A percentile compares a stretch with the other conserved stretches of the same genome.
phyloP scores from a whole-genome alignment of 2,797 vertebrate species.

The Acestrorhynchus altus region DNA sequence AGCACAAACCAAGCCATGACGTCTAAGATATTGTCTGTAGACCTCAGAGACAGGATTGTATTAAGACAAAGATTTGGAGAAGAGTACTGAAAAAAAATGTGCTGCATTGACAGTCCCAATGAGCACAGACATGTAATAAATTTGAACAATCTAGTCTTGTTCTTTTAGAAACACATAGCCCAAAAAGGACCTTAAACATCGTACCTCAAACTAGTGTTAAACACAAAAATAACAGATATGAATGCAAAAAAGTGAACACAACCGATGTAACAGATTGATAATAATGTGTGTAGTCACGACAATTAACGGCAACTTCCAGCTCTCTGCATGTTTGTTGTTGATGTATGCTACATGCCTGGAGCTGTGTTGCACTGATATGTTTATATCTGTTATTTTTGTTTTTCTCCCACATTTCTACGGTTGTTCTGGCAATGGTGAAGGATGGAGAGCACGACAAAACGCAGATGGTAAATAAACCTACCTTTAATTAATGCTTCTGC shows the following conservation, averaged over 20 bases:
- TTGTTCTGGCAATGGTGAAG: slow-evolving; percentile 80
- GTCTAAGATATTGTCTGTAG: too few species aligned
- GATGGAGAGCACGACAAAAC: slow-evolving; percentile 86
- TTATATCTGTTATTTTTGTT: slow-evolving; percentile 74
- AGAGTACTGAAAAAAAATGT: too few species aligned
- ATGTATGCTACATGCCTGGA: slow-evolving; percentile 29
- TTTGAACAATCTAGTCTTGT: too few species aligned
- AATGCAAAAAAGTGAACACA: neutral
- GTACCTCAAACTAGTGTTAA: neutral
- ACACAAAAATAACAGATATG: slow-evolving; percentile 52
- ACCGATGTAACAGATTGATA: neutral
- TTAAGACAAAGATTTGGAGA: too few species aligned
- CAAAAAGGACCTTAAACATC: too few species aligned
- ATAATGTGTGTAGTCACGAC: neutral
- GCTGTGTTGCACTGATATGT: slow-evolving; percentile 29
- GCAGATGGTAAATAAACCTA: slow-evolving; percentile 83
- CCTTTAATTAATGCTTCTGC: slow-evolving; percentile 73
- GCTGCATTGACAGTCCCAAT: too few species aligned
- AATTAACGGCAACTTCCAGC: neutral
- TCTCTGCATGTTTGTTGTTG: neutral
- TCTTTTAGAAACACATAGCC: too few species aligned
- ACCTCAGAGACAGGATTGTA: too few species aligned
- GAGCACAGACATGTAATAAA: too few species aligned
- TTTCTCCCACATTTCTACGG: slow-evolving; percentile 73
- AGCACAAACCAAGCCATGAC: too few species aligned